Percentiles rank a stretch among this genome's conserved stretches.
Evolutionary conservation across 2,113 vertebrate genomes (phyloP).

Genomic region (Lagopus muta): DNA sequence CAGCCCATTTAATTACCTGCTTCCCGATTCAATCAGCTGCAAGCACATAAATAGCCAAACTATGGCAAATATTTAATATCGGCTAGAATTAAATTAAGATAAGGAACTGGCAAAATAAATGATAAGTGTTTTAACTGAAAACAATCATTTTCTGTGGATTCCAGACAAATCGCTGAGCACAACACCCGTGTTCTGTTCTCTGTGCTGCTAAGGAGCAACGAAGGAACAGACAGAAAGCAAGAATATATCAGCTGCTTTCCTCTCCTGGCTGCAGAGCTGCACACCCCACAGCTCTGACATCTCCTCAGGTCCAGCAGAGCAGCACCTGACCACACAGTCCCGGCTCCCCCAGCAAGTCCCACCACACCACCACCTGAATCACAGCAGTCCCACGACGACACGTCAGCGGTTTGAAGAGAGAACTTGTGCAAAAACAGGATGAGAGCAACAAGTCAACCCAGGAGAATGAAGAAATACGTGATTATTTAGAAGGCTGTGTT

Average conservation of each 20-base stretch:
- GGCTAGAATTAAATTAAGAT: constrained; percentile 47
- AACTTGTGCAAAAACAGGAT: background rate
- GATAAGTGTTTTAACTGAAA: constrained; percentile 31
- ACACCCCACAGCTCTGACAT: background rate
- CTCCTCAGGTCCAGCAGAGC: background rate
- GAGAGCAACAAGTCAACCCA: background rate
- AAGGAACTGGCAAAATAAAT: constrained; percentile 41
- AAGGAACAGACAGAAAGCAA: background rate
- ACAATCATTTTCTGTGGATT: background rate
- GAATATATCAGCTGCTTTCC: background rate
- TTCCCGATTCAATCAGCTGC: constrained; percentile 27
- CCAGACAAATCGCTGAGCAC: background rate
- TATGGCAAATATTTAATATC: constrained; percentile 46
- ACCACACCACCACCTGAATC: background rate
- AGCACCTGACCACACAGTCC: background rate
- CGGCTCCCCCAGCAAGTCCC: background rate
- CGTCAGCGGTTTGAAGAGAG: background rate
- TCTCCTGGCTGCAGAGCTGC: background rate
- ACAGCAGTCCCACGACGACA: background rate
- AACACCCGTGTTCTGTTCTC: background rate
- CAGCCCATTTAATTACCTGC: constrained; percentile 40
- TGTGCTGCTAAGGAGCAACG: background rate
- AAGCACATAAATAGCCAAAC: constrained; percentile 43
- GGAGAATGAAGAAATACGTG: rapidly evolving
- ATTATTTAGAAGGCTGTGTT: background rate